Conservation (phyloP, 2,888 invertebrate genomes). For the Scotopteryx bipunctaria region DNA sequence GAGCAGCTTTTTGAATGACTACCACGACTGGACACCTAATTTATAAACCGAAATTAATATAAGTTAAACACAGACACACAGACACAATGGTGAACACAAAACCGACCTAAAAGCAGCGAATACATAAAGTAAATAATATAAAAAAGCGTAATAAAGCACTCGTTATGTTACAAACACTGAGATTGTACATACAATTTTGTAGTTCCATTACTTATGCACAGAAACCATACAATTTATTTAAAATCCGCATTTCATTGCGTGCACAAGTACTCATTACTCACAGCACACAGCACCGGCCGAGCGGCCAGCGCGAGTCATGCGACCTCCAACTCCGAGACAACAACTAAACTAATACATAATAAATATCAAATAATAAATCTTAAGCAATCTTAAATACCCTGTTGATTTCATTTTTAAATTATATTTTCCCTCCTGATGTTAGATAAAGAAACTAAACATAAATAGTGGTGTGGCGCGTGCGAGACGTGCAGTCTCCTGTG, state of each 20-base stretch:
- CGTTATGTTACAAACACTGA: conserved; percentile 64
- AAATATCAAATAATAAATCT: conserved; percentile 80
- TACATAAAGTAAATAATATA: conserved; percentile 65
- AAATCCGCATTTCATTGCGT: not conserved
- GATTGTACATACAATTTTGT: conserved; percentile 8
- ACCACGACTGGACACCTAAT: conserved; percentile 2
- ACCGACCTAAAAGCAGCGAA: conserved; percentile 51
- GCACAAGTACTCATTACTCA: not conserved
- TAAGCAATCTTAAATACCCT: conserved; percentile 83
- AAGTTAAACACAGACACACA: conserved; percentile 27
- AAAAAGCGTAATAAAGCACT: conserved; percentile 80
- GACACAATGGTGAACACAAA: conserved; percentile 43
- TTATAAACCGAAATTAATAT: conserved; percentile 17
- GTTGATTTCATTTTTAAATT: conserved; percentile 76
- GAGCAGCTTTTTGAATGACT: too few relatives aligned
- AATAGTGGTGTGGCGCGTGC: conserved; percentile 32
- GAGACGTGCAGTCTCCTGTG: conserved; percentile 13
- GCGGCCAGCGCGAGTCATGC: too few relatives aligned
- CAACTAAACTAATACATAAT: conserved; percentile 54
- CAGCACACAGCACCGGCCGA: too few relatives aligned
- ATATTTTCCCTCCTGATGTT: conserved; percentile 59
- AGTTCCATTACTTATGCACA: not conserved
- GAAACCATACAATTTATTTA: not conserved
- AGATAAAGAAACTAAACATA: conserved; percentile 41
- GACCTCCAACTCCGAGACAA: too few relatives aligned